Percentiles rank a stretch among this genome's conserved stretches.
phyloP scores from a whole-genome alignment of 2,113 vertebrate genomes.

The Ptilonorhynchus violaceus region DNA sequence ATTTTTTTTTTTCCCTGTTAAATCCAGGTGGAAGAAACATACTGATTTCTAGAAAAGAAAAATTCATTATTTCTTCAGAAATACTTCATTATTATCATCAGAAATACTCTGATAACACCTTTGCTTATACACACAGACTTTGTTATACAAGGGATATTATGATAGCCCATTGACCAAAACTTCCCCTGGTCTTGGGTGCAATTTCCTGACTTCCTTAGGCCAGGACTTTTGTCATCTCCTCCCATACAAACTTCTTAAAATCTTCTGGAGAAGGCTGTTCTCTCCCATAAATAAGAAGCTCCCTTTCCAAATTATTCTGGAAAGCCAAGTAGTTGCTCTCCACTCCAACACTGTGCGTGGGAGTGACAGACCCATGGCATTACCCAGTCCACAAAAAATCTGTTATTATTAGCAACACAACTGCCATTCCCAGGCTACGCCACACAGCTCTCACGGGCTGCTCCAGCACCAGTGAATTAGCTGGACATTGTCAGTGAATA shows the following conservation, averaged over 20 bases:
- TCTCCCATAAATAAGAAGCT: not conserved
- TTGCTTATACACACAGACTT: not conserved
- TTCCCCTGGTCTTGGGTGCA: not conserved
- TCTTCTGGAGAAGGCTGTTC: not conserved
- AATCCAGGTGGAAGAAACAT: not conserved
- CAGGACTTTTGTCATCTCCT: not conserved
- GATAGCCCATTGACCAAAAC: not conserved
- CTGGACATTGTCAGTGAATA: not conserved
- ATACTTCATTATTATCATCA: not conserved
- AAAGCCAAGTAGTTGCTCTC: not conserved
- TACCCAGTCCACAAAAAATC: not conserved
- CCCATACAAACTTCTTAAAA: not conserved
- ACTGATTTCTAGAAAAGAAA: not conserved
- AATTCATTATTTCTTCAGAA: not conserved
- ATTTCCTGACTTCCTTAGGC: not conserved
- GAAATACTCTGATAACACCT: not conserved
- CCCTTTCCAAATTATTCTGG: not conserved
- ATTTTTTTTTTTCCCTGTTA: not conserved
- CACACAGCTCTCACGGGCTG: not conserved
- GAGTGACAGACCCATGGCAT: not conserved
- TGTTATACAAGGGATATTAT: not conserved
- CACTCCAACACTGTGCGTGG: accelerated
- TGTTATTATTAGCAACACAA: not conserved
- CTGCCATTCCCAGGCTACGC: not conserved
- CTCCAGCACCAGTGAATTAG: not conserved